phyloP scores from a whole-genome alignment of 2,888 invertebrate species.

The Megastigmus dorsalis region DNA sequence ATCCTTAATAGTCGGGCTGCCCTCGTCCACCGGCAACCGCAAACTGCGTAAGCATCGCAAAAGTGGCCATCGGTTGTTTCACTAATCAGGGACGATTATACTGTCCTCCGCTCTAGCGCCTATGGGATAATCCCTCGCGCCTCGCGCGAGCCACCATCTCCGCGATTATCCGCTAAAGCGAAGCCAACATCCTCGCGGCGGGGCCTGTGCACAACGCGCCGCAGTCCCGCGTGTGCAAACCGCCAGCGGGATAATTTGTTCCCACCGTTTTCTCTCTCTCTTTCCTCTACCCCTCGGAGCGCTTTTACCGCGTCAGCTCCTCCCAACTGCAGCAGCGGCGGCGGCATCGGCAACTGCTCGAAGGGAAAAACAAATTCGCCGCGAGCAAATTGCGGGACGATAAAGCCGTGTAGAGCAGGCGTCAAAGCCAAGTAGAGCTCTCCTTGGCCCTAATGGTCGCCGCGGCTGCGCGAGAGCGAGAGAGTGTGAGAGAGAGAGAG shows the following conservation, averaged over 20 bases:
- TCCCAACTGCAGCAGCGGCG: neutral
- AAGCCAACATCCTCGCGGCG: neutral
- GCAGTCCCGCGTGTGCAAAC: too few species aligned
- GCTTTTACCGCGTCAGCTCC: too few species aligned
- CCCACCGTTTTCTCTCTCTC: conserved; percentile 48
- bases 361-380: conserved; percentile 16
- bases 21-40: neutral
- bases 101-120: conserved; percentile 56
- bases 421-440: conserved; percentile 7
- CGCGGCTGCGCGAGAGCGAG: too few species aligned
- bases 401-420: neutral
- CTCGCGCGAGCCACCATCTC: neutral
- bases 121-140: neutral
- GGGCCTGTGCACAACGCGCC: too few species aligned
- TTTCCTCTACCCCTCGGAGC: conserved; percentile 7
- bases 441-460: neutral
- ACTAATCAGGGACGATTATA: conserved; percentile 66
- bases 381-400: conserved; percentile 12
- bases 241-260: conserved; percentile 29
- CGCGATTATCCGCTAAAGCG: neutral
- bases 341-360: too few species aligned
- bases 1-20: too few species aligned
- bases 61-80: conserved; percentile 54
- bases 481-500: too few species aligned
- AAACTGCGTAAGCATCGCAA: conserved; percentile 1